A percentile compares a stretch with the other conserved stretches of the same genome.
Evolutionary conservation across 2,888 invertebrate species (phyloP).

Genomic region (Poecilobothrus nobilitatus): DNA sequence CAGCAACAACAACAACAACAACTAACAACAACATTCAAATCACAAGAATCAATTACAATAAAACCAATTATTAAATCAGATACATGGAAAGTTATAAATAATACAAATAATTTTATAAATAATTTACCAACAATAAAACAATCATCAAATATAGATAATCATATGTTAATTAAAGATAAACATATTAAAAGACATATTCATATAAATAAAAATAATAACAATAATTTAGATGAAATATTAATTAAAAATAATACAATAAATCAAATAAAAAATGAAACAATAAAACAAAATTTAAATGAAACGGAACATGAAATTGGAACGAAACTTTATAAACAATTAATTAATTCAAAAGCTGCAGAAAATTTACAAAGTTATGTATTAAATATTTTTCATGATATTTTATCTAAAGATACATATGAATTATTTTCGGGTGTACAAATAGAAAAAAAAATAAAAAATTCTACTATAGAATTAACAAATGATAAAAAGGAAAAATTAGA

Average conservation of each 20-base stretch:
- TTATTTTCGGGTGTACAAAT: not conserved
- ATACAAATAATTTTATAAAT: too few species aligned
- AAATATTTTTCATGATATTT: not conserved
- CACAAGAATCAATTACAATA: not conserved
- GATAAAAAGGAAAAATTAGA: not conserved
- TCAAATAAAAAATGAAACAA: not conserved
- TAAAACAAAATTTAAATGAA: conserved; percentile 14
- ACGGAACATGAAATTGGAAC: not conserved
- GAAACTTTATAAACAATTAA: not conserved
- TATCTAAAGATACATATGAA: not conserved
- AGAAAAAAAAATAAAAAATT: not conserved
- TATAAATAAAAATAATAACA: conserved; percentile 17
- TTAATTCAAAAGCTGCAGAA: not conserved
- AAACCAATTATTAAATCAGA: conserved; percentile 2
- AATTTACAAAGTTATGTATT: not conserved
- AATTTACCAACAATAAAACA: too few species aligned
- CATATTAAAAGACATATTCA: too few species aligned
- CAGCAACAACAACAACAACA: conserved; percentile 12
- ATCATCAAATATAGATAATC: too few species aligned
- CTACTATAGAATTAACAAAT: not conserved
- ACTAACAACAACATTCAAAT: not conserved
- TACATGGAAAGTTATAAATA: not conserved
- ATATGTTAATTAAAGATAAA: too few species aligned
- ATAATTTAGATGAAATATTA: conserved; percentile 16
- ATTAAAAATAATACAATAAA: too few species aligned